These are phyloP conservation scores for Diacarnus erythraeanus DNA, from an alignment of 37 sponge, comb jelly and placozoan genomes.

Conservation along the genomic window DNA sequence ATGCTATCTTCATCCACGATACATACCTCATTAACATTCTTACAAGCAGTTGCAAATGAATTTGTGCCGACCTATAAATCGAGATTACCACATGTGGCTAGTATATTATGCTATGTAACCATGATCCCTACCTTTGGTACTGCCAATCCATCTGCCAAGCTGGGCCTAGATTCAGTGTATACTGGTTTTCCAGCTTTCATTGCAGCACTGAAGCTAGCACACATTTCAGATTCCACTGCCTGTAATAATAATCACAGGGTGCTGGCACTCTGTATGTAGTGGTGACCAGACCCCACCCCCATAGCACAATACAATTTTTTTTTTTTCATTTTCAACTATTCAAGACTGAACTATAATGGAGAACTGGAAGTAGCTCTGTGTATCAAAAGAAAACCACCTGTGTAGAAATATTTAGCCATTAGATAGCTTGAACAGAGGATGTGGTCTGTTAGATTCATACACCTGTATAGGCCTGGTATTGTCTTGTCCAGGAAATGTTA, in stretches of 20 bases:
- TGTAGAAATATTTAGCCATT: too few relatives aligned
- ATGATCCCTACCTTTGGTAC: slow-evolving; percentile 69
- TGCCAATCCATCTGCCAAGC: slow-evolving; percentile 87
- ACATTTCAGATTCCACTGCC: slow-evolving; percentile 84
- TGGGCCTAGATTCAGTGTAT: slow-evolving; percentile 34
- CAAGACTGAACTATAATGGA: too few relatives aligned
- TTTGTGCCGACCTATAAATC: slow-evolving; percentile 58
- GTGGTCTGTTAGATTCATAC: too few relatives aligned
- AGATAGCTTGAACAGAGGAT: too few relatives aligned
- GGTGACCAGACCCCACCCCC: too few relatives aligned
- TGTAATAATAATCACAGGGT: slow-evolving; percentile 7
- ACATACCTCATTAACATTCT: slow-evolving; percentile 45
- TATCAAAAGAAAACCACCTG: too few relatives aligned
- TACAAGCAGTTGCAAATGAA: slow-evolving; percentile 78
- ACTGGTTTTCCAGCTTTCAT: slow-evolving; percentile 72
- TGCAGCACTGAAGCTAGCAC: slow-evolving; percentile 75
- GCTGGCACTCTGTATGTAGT: not conserved
- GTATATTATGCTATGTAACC: slow-evolving; percentile 1
- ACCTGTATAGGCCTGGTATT: too few relatives aligned
- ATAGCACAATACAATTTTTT: too few relatives aligned
- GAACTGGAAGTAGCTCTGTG: too few relatives aligned
- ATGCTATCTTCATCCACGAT: slow-evolving; percentile 68
- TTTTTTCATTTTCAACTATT: too few relatives aligned
- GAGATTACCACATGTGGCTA: not conserved
- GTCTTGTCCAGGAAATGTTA: too few relatives aligned